phyloP scores from a whole-genome alignment of 2,113 vertebrate genomes.

The Thunnus thynnus region DNA sequence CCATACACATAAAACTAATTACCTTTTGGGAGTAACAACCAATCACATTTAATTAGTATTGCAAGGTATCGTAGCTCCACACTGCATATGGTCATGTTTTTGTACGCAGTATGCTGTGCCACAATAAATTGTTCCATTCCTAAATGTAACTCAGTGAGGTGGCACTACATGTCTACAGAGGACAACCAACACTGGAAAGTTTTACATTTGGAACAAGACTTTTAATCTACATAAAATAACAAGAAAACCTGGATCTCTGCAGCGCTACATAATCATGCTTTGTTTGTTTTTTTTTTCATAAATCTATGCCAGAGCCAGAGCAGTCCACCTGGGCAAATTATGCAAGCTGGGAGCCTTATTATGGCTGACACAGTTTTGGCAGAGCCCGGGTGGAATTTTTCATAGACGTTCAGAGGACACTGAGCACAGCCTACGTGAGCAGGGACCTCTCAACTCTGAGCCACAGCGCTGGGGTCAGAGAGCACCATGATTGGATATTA shows the following conservation, averaged over 20 bases:
- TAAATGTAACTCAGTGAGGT: neutral
- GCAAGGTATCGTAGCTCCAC: too few species aligned
- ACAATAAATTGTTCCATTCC: too few species aligned
- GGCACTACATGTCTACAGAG: conserved; percentile 31
- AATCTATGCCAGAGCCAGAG: conserved; percentile 60
- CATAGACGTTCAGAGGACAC: conserved; percentile 40
- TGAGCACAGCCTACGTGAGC: conserved; percentile 27
- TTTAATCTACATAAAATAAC: conserved; percentile 75
- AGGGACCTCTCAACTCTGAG: conserved; percentile 14
- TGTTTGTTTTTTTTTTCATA: conserved; percentile 71
- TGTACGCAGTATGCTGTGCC: too few species aligned
- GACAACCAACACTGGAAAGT: conserved; percentile 58
- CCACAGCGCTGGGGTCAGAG: conserved; percentile 40
- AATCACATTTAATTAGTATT: too few species aligned
- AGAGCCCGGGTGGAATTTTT: conserved; percentile 60
- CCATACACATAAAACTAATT: too few species aligned
- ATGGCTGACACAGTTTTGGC: conserved; percentile 67
- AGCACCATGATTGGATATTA: conserved; percentile 45
- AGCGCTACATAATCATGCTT: conserved; percentile 66
- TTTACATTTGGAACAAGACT: conserved; percentile 57
- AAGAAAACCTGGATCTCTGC: conserved; percentile 46
- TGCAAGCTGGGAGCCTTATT: conserved; percentile 64
- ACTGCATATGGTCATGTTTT: too few species aligned
- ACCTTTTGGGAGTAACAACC: too few species aligned
- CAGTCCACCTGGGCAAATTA: conserved; percentile 75